phyloP scores from a whole-genome alignment of 2,888 invertebrate genomes.

The Hermodice carunculata region DNA sequence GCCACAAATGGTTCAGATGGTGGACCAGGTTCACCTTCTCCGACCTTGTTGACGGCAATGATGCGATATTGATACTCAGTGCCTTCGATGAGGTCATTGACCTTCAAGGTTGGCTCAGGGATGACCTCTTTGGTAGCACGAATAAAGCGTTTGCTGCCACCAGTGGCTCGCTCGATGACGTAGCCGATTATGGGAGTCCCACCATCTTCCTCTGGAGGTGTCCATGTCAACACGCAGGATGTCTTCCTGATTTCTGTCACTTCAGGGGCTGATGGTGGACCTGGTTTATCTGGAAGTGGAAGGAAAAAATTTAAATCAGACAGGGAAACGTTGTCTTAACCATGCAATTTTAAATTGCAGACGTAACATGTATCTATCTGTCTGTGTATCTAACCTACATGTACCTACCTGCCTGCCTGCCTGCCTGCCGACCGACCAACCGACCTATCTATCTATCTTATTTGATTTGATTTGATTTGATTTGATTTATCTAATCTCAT shows the following conservation, averaged over 20 bases:
- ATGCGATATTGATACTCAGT: conserved; percentile 75
- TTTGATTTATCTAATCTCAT: too few species aligned
- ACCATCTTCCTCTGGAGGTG: conserved; percentile 46
- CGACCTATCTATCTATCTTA: too few species aligned
- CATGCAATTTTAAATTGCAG: too few species aligned
- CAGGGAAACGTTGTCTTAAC: neutral
- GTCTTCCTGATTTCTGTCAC: conserved; percentile 44
- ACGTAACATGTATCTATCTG: too few species aligned
- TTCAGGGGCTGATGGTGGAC: conserved; percentile 41
- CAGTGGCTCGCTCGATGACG: conserved; percentile 46
- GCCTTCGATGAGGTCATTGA: conserved; percentile 60
- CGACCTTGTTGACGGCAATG: conserved; percentile 76
- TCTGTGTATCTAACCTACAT: too few species aligned
- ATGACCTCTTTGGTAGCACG: too few species aligned
- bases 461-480: too few species aligned
- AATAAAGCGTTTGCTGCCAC: too few species aligned
- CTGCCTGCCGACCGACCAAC: too few species aligned
- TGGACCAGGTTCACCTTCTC: conserved; percentile 64
- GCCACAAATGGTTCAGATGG: conserved; percentile 46
- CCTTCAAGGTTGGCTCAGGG: too few species aligned
- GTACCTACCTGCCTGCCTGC: too few species aligned
- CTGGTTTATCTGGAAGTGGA: conserved; percentile 46
- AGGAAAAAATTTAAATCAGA: neutral
- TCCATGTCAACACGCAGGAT: conserved; percentile 45
- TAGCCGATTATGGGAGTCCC: conserved; percentile 51